phyloP scores from a whole-genome alignment of 2,888 invertebrate species.

The Tigriopus californicus region DNA sequence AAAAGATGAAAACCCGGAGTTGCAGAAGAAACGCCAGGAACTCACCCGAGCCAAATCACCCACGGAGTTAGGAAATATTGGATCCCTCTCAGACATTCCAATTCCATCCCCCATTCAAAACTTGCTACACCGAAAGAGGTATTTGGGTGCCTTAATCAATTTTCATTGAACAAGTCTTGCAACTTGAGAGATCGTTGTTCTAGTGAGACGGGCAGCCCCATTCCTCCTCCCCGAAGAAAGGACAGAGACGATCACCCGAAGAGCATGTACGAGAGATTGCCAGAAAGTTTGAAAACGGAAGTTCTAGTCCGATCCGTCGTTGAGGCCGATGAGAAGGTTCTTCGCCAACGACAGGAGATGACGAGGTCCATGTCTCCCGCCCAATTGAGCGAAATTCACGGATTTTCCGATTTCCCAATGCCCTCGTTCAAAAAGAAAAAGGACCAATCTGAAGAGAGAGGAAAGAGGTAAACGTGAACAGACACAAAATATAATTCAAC shows the following conservation, averaged over 20 bases:
- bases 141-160: background rate
- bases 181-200: no score
- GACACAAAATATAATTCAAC: no score
- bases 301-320: background rate
- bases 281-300: constrained; percentile 5
- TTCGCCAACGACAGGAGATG: constrained; percentile 2
- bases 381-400: constrained; percentile 1
- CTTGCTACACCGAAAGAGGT: background rate
- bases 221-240: background rate
- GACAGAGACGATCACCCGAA: background rate
- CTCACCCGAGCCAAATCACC: constrained; percentile 1
- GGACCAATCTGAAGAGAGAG: no score
- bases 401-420: constrained; percentile 7
- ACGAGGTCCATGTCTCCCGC: background rate
- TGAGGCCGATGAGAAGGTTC: background rate
- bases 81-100: constrained; percentile 4
- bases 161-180: no score
- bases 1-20: background rate
- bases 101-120: background rate
- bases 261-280: background rate
- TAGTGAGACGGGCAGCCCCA: background rate
- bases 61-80: background rate
- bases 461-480: no score
- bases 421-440: constrained; percentile 1
- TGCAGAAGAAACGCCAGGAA: background rate